Evolutionary conservation across 92 coral and sea anemone genomes (phyloP).

Genomic region (Heliopora coerulea): DNA sequence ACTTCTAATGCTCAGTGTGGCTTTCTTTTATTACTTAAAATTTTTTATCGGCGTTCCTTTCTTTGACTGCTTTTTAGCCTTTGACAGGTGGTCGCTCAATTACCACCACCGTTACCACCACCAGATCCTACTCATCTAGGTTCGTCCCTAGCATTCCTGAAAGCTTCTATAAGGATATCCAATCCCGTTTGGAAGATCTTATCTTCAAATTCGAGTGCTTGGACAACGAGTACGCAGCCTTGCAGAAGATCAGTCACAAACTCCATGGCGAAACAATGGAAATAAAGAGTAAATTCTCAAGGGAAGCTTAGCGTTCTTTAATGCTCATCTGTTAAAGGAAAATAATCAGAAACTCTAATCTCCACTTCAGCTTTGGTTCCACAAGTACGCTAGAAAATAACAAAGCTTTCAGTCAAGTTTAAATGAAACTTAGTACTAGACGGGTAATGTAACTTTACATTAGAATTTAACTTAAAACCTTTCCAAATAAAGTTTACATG

Average conservation of each 20-base stretch:
- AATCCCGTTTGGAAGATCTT: constrained; percentile 37
- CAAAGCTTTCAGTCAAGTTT: too few relatives aligned
- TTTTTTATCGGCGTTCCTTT: too few relatives aligned
- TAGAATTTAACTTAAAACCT: too few relatives aligned
- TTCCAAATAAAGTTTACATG: too few relatives aligned
- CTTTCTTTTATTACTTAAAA: too few relatives aligned
- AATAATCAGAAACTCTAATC: too few relatives aligned
- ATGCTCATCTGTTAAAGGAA: too few relatives aligned
- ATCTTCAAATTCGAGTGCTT: constrained; percentile 37
- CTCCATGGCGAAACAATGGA: constrained; percentile 16
- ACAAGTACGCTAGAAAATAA: too few relatives aligned
- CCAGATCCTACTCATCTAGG: constrained; percentile 31
- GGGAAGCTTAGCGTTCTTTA: constrained; percentile 6
- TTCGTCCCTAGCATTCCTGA: constrained; percentile 33
- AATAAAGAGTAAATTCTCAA: constrained; percentile 27
- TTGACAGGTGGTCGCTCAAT: not conserved
- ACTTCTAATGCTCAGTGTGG: too few relatives aligned
- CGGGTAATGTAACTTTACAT: too few relatives aligned
- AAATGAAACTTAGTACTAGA: too few relatives aligned
- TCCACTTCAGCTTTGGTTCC: too few relatives aligned
- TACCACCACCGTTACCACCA: not conserved
- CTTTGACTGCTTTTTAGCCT: constrained; percentile 16
- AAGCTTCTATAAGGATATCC: constrained; percentile 32
- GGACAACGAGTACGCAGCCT: constrained; percentile 44
- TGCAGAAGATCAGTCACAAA: constrained; percentile 44